Evolutionary conservation across 2,888 invertebrate genomes (phyloP).

Genomic region (Alcis repandata): DNA sequence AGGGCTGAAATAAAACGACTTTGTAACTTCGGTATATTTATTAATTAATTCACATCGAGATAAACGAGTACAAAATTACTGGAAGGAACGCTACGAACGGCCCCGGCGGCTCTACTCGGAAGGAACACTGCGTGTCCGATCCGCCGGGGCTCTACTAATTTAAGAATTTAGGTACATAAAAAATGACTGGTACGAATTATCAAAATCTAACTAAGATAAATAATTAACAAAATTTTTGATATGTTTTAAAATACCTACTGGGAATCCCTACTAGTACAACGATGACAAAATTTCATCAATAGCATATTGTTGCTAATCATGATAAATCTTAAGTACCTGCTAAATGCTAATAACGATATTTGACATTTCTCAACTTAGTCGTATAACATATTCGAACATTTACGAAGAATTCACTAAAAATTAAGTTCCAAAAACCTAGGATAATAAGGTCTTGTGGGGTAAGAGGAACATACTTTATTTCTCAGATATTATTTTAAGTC

Average conservation of each 20-base stretch:
- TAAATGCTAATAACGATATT: constrained; percentile 1
- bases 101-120: constrained; percentile 14
- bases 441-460: constrained; percentile 18
- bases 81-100: constrained; percentile 29
- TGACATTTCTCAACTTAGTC: background rate
- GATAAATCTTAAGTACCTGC: constrained; percentile 1
- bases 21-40: constrained; percentile 67
- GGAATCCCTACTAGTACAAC: background rate
- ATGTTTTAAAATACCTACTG: background rate
- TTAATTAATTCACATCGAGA: constrained; percentile 47
- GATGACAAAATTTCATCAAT: constrained; percentile 4
- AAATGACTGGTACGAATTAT: background rate
- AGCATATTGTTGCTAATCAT: background rate
- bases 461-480: constrained; percentile 32
- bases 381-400: constrained; percentile 11
- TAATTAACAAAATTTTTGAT: constrained; percentile 8
- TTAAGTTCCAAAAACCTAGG: constrained; percentile 8
- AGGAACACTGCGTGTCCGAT: constrained; percentile 1
- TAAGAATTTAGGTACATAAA: constrained; percentile 4
- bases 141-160: background rate
- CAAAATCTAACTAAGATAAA: constrained; percentile 11
- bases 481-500: constrained; percentile 27
- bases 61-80: constrained; percentile 38
- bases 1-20: constrained; percentile 69
- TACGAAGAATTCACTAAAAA: constrained; percentile 1